A percentile compares a stretch with the other conserved stretches of the same genome.
Evolutionary conservation across 2,888 invertebrate genomes (phyloP).

Genomic region (Helicoverpa assulta): DNA sequence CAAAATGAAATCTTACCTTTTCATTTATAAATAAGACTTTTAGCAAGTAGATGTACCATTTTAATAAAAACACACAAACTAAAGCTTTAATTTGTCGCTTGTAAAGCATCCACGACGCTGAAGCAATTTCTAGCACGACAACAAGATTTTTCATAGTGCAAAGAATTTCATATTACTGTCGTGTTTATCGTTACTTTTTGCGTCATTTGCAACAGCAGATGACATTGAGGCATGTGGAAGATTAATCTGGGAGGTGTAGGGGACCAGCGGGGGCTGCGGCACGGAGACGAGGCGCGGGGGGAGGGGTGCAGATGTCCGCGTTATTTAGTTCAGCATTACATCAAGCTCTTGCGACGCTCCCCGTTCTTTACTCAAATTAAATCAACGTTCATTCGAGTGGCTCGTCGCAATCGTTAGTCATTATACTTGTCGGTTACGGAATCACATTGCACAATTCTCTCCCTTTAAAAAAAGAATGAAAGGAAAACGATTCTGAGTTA

Average conservation of each 20-base stretch:
- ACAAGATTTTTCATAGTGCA: conserved; percentile 50
- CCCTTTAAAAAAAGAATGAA: conserved; percentile 52
- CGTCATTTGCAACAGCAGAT: conserved; percentile 82
- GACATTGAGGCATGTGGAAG: conserved; percentile 85
- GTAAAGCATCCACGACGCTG: background rate
- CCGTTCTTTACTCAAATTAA: conserved; percentile 77
- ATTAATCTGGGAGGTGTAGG: conserved; percentile 78
- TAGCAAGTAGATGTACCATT: too few species aligned
- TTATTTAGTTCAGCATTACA: conserved; percentile 84
- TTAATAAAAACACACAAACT: too few species aligned
- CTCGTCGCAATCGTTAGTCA: conserved; percentile 72
- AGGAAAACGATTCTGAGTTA: conserved; percentile 46
- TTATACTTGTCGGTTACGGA: conserved; percentile 64
- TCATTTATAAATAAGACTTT: too few species aligned
- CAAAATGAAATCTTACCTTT: background rate
- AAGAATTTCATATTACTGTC: conserved; percentile 64
- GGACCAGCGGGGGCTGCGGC: conserved; percentile 52
- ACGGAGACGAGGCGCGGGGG: conserved; percentile 32
- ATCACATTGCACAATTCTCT: conserved; percentile 61
- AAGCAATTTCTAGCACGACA: conserved; percentile 4
- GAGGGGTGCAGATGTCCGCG: conserved; percentile 71
- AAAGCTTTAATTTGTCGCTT: conserved; percentile 1
- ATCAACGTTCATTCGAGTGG: conserved; percentile 78
- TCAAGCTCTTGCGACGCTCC: conserved; percentile 73
- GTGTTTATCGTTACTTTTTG: conserved; percentile 82